Evolutionary conservation across 2,113 vertebrate species (phyloP).

Genomic region (Campylorhamphus procurvoides): DNA sequence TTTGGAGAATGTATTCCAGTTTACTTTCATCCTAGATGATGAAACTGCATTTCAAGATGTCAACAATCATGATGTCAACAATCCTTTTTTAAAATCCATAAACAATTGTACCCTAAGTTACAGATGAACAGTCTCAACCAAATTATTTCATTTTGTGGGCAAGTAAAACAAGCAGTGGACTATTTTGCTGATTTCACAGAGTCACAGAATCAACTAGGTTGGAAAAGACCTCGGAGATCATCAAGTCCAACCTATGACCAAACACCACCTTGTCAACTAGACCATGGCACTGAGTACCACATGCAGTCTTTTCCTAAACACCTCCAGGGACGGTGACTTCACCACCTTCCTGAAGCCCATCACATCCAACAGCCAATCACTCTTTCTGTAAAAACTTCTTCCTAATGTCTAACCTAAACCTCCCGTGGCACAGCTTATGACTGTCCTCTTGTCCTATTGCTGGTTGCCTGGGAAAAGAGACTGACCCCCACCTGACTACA

Average conservation of each 20-base stretch:
- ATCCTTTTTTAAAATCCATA: not conserved
- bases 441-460: not conserved
- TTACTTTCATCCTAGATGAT: not conserved
- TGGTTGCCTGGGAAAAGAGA: not conserved
- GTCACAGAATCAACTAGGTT: not conserved
- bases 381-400: not conserved
- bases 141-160: not conserved
- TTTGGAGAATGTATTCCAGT: not conserved
- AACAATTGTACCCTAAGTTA: not conserved
- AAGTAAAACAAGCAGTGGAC: not conserved
- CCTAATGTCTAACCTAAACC: not conserved
- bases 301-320: not conserved
- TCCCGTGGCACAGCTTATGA: not conserved
- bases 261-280: not conserved
- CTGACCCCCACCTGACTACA: not conserved
- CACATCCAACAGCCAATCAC: not conserved
- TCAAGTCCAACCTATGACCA: not conserved
- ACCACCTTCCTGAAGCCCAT: not conserved
- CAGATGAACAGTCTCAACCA: not conserved
- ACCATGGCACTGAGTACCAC: not conserved
- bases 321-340: not conserved
- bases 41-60: not conserved
- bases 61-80: not conserved
- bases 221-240: not conserved
- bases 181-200: not conserved